Evolutionary conservation across 1,140 invertebrate genomes (phyloP).

Genomic region (Ceratina japonica): DNA sequence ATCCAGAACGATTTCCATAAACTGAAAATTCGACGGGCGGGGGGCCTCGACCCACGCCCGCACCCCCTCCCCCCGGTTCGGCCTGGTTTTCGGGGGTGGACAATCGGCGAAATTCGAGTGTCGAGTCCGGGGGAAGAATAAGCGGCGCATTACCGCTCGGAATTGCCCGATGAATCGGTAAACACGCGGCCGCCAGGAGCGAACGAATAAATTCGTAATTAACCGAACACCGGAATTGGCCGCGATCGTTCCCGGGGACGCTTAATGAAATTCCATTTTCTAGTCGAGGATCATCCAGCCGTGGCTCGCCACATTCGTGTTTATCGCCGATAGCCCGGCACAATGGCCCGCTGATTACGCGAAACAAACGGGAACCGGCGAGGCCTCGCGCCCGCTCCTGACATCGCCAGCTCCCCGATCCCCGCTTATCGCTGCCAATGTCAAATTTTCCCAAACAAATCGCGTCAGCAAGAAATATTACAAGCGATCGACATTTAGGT

Average conservation of each 20-base stretch:
- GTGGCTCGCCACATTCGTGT: conserved; percentile 15
- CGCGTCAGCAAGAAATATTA: too few relatives aligned
- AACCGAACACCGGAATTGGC: conserved; percentile 30
- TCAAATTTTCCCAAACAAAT: too few relatives aligned
- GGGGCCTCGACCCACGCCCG: too few relatives aligned
- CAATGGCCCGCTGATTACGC: conserved; percentile 30
- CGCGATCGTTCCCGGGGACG: neutral
- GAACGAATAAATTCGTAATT: conserved; percentile 54
- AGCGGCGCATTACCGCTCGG: conserved; percentile 25
- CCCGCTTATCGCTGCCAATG: neutral
- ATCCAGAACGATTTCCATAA: neutral
- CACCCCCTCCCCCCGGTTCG: too few relatives aligned
- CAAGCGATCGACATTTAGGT: too few relatives aligned
- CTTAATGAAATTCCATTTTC: conserved; percentile 53
- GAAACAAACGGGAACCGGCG: conserved; percentile 5
- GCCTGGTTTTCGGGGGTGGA: neutral
- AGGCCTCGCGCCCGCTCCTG: neutral
- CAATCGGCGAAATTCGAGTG: conserved; percentile 23
- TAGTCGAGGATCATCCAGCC: conserved; percentile 16
- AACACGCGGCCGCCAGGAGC: conserved; percentile 28
- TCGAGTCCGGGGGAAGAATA: conserved; percentile 36
- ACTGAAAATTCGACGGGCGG: neutral
- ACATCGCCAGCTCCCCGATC: neutral
- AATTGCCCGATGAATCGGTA: conserved; percentile 51
- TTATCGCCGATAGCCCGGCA: conserved; percentile 12